Conservation (phyloP, 2,888 invertebrate genomes). For the Zaprionus obscuricornis region DNA sequence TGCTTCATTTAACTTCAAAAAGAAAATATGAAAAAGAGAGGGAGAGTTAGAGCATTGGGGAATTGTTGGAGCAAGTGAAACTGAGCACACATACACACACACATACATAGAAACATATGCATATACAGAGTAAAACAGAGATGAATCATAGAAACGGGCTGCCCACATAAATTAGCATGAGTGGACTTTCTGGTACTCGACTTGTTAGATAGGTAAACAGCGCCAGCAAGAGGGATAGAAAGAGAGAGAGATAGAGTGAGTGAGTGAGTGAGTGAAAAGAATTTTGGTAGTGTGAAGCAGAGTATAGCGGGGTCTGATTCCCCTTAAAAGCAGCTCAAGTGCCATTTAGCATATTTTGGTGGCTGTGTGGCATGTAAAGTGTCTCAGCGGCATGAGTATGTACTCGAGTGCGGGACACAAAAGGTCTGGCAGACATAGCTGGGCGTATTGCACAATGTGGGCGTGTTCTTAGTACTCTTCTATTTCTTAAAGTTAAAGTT, state of each 20-base stretch:
- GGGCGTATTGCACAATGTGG: too few species aligned
- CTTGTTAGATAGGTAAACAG: constrained; percentile 24
- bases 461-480: too few species aligned
- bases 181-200: constrained; percentile 58
- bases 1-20: constrained; percentile 59
- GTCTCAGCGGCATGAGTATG: constrained; percentile 29
- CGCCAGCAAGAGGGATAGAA: constrained; percentile 53
- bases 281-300: too few species aligned
- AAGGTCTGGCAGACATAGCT: too few species aligned
- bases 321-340: constrained; percentile 48
- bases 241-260: neutral
- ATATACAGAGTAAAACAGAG: constrained; percentile 20
- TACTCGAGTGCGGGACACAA: constrained; percentile 15
- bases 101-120: neutral
- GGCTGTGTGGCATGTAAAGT: constrained; percentile 34
- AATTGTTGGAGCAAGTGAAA: constrained; percentile 16
- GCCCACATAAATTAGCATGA: constrained; percentile 67
- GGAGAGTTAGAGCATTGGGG: neutral
- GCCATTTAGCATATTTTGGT: constrained; percentile 68
- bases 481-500: constrained; percentile 41
- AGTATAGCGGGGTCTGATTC: neutral
- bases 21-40: neutral
- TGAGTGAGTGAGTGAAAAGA: neutral
- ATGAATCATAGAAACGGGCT: constrained; percentile 34
- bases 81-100: too few species aligned